phyloP scores from a whole-genome alignment of 2,797 vertebrate genomes.

The Danionella dracula region DNA sequence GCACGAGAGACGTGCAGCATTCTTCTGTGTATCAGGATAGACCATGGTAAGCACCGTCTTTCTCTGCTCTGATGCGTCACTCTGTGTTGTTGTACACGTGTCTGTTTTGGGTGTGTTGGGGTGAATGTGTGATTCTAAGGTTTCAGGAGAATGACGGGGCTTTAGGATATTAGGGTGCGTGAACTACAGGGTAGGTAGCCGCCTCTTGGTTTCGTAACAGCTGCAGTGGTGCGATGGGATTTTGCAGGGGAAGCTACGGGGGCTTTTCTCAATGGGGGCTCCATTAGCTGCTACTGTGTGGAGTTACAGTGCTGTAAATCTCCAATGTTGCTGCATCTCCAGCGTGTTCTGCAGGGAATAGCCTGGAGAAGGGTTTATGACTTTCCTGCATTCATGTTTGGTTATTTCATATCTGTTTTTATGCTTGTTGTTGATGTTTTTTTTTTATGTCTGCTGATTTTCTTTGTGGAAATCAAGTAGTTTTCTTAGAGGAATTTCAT shows the following conservation, averaged over 20 bases:
- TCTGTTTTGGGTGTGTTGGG: background rate
- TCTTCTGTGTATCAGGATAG: slow-evolving; percentile 19
- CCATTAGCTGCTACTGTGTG: background rate
- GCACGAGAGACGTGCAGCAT: slow-evolving; percentile 3
- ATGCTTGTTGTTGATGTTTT: background rate
- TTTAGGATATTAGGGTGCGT: background rate
- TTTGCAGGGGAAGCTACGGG: background rate
- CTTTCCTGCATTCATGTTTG: background rate
- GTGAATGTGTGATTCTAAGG: background rate
- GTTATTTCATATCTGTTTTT: background rate
- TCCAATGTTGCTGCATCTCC: background rate
- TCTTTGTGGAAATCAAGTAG: too few relatives aligned
- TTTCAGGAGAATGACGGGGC: background rate
- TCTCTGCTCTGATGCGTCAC: background rate
- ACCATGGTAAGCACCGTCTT: slow-evolving; percentile 29
- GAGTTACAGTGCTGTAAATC: background rate
- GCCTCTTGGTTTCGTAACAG: slow-evolving; percentile 7
- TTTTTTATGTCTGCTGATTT: too few relatives aligned
- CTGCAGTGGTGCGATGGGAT: slow-evolving; percentile 14
- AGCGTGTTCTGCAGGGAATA: background rate
- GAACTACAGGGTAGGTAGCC: background rate
- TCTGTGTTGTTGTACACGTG: slow-evolving; percentile 3
- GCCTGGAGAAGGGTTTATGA: background rate
- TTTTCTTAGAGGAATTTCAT: too few relatives aligned
- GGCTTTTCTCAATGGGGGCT: slow-evolving; percentile 10